Evolutionary conservation across 2,797 vertebrate species (phyloP), one percentile per base, ranked within the genome.

Genomic region (Myotis findleyi): DNA sequence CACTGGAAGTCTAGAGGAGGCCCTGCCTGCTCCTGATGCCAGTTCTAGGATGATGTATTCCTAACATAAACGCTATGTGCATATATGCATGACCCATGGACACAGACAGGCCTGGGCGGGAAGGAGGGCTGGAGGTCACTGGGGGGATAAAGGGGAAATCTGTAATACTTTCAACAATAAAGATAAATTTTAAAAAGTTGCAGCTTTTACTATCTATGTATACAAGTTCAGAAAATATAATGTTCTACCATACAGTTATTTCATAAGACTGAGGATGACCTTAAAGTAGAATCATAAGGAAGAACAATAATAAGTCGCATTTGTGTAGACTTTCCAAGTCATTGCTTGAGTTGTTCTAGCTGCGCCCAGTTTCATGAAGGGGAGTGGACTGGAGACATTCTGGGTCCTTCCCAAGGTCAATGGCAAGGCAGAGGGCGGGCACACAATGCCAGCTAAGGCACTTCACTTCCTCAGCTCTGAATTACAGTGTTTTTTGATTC

Each of bases 211-310:
- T 55, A 16, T n/a, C 13, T 57, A 4, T 7, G 30, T 4, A 62
- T 20, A 44, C n/a, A 79, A 80, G 21, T 77, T 91, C 49, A 82
- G 17, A 25, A 73, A 87, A 84, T 64, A 1, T 7, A 81, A 69
- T 44, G 13, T 1, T 83, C 68, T 89, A 38, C 21, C 57, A 17
- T 11, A 53, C 3, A 30, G 38, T 12, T 83, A 38, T 33, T 69
- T 97, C 66, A n/a, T 47, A 55, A 71, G 47, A 44, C 44, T 68
- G 33, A 47, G 64, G 57, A 59, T 51, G 62, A 93, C 27, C 47
- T 59, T 84, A 41, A 77, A 97, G 47, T 18, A 13, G 14, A 55
- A 71, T 33, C 18, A 49, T 38, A 87, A 85, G 81, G 77, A 86
- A 77, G 18, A 92, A 38, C 27, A 90, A 4, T 16, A 55, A 55